Percentiles rank a stretch among this genome's conserved stretches.
Evolutionary conservation across 1,140 invertebrate species (phyloP).

Genomic region (Choristoneura fumiferana): DNA sequence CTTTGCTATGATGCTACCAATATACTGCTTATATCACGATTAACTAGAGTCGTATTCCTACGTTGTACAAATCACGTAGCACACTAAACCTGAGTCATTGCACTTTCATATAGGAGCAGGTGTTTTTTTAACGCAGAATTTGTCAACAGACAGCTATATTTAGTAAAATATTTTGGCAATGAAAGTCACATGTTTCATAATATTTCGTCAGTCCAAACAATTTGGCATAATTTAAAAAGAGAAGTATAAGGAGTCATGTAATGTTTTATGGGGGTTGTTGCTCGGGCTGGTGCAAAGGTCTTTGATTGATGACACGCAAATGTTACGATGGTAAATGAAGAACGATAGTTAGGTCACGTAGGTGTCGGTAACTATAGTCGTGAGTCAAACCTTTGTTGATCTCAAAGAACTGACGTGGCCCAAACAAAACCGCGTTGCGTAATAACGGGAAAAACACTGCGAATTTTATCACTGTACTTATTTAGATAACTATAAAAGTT

Average conservation of each 20-base stretch:
- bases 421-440: neutral
- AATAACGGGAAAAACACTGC: neutral
- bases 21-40: neutral
- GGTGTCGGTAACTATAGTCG: neutral
- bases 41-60: neutral
- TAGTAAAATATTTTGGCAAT: too few relatives aligned
- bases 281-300: too few relatives aligned
- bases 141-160: too few relatives aligned
- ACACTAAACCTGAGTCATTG: neutral
- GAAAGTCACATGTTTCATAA: too few relatives aligned
- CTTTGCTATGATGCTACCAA: too few relatives aligned
- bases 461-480: too few relatives aligned
- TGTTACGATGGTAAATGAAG: neutral
- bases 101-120: neutral
- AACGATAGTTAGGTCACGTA: neutral
- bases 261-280: too few relatives aligned
- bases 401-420: neutral
- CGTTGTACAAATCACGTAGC: constrained; percentile 3
- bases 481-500: too few relatives aligned
- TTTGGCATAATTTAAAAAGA: too few relatives aligned
- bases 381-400: constrained; percentile 13
- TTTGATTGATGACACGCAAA: too few relatives aligned
- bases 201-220: too few relatives aligned
- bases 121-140: neutral
- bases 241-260: too few relatives aligned